These are phyloP conservation scores for Drosophila heteroneura DNA, from an alignment of 2,888 invertebrate species.

Conservation along the genomic window DNA sequence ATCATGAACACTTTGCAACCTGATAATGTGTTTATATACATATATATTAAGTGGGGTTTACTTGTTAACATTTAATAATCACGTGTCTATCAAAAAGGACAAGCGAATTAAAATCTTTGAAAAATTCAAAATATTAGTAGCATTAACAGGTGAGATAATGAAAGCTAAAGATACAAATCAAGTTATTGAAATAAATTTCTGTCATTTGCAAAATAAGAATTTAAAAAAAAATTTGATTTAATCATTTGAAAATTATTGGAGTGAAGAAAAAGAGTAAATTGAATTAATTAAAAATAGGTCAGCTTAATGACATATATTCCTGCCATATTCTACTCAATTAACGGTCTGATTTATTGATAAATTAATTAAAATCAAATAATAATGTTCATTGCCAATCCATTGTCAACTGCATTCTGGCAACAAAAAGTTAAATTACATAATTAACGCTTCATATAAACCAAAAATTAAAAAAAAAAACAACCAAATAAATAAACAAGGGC, in stretches of 20 bases:
- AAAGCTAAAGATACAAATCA: background rate
- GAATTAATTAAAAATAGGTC: background rate
- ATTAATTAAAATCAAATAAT: background rate
- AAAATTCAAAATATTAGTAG: background rate
- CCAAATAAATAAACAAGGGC: background rate
- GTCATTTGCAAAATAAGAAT: background rate
- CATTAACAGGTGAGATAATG: background rate
- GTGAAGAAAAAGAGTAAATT: background rate
- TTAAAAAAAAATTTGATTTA: background rate
- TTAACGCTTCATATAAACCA: background rate
- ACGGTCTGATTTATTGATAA: background rate
- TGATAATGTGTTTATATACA: background rate
- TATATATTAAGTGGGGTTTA: background rate
- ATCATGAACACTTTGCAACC: constrained; percentile 28
- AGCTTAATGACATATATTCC: background rate
- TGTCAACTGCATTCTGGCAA: background rate
- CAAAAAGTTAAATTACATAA: background rate
- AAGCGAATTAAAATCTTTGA: background rate
- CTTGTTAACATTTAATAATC: background rate
- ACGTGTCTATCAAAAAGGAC: background rate
- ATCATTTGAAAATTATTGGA: too few species aligned
- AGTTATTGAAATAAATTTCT: background rate
- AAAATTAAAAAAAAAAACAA: background rate
- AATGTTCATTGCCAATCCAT: background rate
- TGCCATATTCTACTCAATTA: background rate